A percentile compares a stretch with the other conserved stretches of the same genome.
Conservation (phyloP, 1,140 invertebrate species). For the Drosophila subpulchrella region DNA sequence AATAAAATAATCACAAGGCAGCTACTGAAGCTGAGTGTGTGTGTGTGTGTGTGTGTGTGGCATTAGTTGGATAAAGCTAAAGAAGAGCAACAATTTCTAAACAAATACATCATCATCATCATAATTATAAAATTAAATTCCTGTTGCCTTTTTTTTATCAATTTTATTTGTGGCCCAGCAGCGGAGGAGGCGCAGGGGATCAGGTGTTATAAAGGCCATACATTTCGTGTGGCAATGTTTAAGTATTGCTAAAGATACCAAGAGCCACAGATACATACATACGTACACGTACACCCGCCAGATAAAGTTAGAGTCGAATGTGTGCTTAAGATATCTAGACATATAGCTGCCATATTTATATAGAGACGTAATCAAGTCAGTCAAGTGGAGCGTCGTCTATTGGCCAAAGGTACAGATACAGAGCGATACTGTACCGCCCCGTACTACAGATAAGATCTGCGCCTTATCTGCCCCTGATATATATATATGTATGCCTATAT, state of each 20-base stretch:
- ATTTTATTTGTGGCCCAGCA: conserved; percentile 65
- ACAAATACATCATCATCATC: conserved; percentile 77
- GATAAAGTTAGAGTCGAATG: conserved; percentile 56
- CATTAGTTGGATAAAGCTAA: conserved; percentile 27
- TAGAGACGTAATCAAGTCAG: conserved; percentile 79
- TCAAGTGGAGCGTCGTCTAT: conserved; percentile 45
- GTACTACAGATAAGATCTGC: conserved; percentile 42
- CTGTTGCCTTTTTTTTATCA: conserved; percentile 73
- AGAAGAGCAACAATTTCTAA: conserved; percentile 60
- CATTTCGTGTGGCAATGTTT: conserved; percentile 52
- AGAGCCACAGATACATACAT: conserved; percentile 1
- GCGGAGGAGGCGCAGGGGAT: background rate
- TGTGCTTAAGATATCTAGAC: conserved; percentile 66
- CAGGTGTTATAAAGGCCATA: conserved; percentile 73
- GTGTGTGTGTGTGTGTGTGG: conserved; percentile 25
- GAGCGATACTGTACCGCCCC: conserved; percentile 26
- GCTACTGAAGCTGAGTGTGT: conserved; percentile 52
- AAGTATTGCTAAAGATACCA: conserved; percentile 66
- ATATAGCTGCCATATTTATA: conserved; percentile 80
- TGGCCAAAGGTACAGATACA: conserved; percentile 29
- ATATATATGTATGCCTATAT: conserved; percentile 20
- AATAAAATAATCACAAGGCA: conserved; percentile 64
- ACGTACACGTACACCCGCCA: background rate
- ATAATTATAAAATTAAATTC: conserved; percentile 80
- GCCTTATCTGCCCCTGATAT: conserved; percentile 53